phyloP scores from a whole-genome alignment of 1,140 invertebrate species.

The Achroia grisella region DNA sequence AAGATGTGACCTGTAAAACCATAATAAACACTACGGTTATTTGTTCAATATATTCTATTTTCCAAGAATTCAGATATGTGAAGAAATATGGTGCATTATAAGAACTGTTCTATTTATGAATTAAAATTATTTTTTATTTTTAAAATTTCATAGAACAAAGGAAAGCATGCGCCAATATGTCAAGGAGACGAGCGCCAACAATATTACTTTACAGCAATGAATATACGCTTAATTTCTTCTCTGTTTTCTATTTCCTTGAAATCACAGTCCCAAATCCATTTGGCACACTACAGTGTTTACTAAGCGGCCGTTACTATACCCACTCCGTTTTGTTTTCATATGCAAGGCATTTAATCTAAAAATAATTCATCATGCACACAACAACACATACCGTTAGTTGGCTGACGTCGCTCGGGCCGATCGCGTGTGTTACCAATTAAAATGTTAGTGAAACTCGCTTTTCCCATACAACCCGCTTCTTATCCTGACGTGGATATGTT shows the following conservation, averaged over 20 bases:
- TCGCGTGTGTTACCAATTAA: conserved; percentile 21
- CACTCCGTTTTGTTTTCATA: conserved; percentile 6
- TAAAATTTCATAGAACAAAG: too few species aligned
- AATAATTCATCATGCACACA: conserved; percentile 5
- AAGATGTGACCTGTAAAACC: too few species aligned
- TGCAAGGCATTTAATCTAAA: conserved; percentile 8
- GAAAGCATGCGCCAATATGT: too few species aligned
- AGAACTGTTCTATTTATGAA: too few species aligned
- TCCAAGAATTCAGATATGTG: too few species aligned
- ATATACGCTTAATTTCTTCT: not conserved
- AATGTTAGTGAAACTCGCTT: conserved; percentile 51
- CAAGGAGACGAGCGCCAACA: too few species aligned
- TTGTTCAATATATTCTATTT: too few species aligned
- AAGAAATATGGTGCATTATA: too few species aligned
- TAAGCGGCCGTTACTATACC: not conserved
- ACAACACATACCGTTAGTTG: conserved; percentile 27
- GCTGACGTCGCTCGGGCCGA: conserved; percentile 23
- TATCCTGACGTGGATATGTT: conserved; percentile 55
- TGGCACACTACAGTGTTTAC: conserved; percentile 3
- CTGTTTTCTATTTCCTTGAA: not conserved
- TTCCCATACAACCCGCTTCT: conserved; percentile 23
- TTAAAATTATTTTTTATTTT: too few species aligned
- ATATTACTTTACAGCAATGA: not conserved
- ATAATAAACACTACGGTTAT: too few species aligned
- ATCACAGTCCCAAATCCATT: conserved; percentile 1